These are phyloP conservation scores for Spilarctia lutea DNA, from an alignment of 2,888 invertebrate genomes.

Conservation along the genomic window DNA sequence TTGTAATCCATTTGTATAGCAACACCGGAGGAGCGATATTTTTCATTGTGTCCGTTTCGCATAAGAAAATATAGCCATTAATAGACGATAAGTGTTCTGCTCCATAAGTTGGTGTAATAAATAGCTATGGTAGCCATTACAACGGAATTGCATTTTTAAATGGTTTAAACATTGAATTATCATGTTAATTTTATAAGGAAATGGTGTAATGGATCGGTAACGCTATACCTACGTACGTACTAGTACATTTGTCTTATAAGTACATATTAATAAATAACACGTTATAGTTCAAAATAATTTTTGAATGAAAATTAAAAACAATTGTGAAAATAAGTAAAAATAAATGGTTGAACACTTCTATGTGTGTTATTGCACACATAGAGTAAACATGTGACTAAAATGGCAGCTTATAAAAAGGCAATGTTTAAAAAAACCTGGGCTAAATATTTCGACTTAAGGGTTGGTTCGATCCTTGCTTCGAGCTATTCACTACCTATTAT, in stretches of 20 bases:
- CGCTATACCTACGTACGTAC: background rate
- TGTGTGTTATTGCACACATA: too few species aligned
- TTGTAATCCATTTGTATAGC: background rate
- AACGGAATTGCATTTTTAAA: slow-evolving; percentile 17
- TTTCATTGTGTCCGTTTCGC: background rate
- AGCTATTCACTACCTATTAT: too few species aligned
- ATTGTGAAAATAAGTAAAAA: too few species aligned
- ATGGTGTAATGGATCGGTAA: background rate
- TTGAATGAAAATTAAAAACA: too few species aligned
- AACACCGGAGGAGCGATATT: background rate
- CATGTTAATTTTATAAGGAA: slow-evolving; percentile 15
- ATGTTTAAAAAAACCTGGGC: too few species aligned
- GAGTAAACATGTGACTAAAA: too few species aligned
- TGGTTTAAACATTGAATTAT: slow-evolving; percentile 12
- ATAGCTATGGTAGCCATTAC: slow-evolving; percentile 11
- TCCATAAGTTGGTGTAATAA: slow-evolving; percentile 17
- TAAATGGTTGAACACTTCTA: too few species aligned
- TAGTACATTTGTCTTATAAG: background rate
- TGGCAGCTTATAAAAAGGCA: too few species aligned
- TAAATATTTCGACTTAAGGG: too few species aligned
- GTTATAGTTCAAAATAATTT: background rate
- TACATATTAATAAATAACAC: background rate
- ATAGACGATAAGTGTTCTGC: slow-evolving; percentile 20
- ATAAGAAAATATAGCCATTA: slow-evolving; percentile 16
- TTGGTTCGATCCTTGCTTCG: too few species aligned